Percentiles rank a stretch among this genome's conserved stretches.
These are phyloP conservation scores for Caiman crocodilus DNA, from an alignment of 2,797 vertebrate genomes.

Conservation along the genomic window DNA sequence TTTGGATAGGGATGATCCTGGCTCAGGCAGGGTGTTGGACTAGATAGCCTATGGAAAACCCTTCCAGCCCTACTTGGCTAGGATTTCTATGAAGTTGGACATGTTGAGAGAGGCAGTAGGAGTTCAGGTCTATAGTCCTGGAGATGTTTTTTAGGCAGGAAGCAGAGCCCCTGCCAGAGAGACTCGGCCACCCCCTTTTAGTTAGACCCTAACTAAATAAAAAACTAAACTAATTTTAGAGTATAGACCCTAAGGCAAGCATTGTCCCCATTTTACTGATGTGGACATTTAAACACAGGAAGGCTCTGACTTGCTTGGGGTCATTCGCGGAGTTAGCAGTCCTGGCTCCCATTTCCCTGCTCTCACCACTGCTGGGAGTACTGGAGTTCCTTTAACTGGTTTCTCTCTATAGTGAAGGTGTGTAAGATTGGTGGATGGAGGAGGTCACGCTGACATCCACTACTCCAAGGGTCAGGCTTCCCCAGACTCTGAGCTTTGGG, in stretches of 20 bases:
- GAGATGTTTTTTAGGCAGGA: neutral
- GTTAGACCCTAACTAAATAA: too few relatives aligned
- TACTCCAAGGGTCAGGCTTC: too few relatives aligned
- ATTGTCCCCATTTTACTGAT: neutral
- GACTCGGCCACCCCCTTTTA: neutral
- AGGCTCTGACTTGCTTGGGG: neutral
- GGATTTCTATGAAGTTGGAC: too few relatives aligned
- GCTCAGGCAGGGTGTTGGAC: too few relatives aligned
- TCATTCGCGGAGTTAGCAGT: neutral
- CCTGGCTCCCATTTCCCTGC: neutral
- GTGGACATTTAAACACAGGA: neutral
- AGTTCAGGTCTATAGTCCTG: too few relatives aligned
- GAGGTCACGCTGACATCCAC: neutral
- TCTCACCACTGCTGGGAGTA: neutral
- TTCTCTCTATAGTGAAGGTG: neutral
- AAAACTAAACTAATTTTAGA: too few relatives aligned
- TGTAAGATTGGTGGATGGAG: neutral
- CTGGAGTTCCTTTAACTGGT: neutral
- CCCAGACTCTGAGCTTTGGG: neutral
- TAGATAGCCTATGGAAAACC: too few relatives aligned
- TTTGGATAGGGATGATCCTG: too few relatives aligned
- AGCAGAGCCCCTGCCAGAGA: neutral
- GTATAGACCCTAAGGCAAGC: neutral
- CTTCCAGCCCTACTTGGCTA: too few relatives aligned
- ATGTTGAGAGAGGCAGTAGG: too few relatives aligned